Base-by-base conservation (phyloP, 2,888 invertebrate species). In the Linnaemya tessellans region DNA sequence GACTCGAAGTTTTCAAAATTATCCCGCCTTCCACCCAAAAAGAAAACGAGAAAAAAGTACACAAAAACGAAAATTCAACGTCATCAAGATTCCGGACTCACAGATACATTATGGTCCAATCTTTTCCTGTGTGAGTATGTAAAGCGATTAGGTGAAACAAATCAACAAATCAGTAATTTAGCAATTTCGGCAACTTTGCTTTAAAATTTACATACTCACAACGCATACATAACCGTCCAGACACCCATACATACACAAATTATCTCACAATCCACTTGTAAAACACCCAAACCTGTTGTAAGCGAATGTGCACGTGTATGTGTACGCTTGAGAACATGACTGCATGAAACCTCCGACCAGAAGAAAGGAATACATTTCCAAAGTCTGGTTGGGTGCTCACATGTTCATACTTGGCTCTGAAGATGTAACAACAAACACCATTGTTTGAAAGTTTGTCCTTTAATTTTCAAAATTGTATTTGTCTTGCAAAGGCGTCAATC, bases 111-210 rank as follows among this genome's bases (percentile, higher is more conserved):
- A 86, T 77, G 71, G 65, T 49, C 62, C 60, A 67, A 58, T 70
- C 64, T 84, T 88, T 84, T 43, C 65, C 20, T 71, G 71, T 65
- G 62, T 58, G 46, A 62, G 80, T 54, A 67, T 81, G 89, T 89
- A 88, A 90, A 90, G 91, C 91, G 91, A 91, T 91, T 91, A 91
- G 90, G 90, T 89, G 90, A 90, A 90, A 90, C 89, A 89, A 91
- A 90, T 90, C 90, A 91, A 91, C 91, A 91, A 91, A 90, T 91
- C 91, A 91, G 90, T 90, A 91, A 90, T 90, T 91, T 90, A 90
- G 90, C 91, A 91, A 89, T 87, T 86, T 87, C 84, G 87, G 86
- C 84, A 87, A 84, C 87, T 89, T 88, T 87, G 87, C 86, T 88
- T 89, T 87, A 89, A 90, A 41, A 89, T 90, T 89, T 89, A 88